Percentiles rank a stretch among this genome's conserved stretches.
Evolutionary conservation across 2,797 vertebrate species (phyloP).

Genomic region (Sitta carolinensis): DNA sequence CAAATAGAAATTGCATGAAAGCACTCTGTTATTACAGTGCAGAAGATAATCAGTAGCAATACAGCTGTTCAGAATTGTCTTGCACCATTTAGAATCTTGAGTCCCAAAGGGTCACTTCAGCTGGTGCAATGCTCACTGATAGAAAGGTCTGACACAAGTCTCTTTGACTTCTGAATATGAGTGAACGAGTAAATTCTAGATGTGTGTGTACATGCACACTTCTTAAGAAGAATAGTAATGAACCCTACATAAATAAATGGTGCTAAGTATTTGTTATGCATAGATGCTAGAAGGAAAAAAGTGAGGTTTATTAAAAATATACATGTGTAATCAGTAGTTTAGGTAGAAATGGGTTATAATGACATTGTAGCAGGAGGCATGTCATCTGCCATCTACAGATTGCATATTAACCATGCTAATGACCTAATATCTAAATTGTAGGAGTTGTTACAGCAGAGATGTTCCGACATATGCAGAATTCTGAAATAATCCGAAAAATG

Average conservation of each 20-base stretch:
- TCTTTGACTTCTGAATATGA: not conserved
- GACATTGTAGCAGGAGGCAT: not conserved
- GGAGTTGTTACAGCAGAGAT: constrained; percentile 97
- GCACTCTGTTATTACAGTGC: not conserved
- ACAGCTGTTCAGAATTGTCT: not conserved
- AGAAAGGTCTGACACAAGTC: not conserved
- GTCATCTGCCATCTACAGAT: not conserved
- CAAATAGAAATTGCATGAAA: not conserved
- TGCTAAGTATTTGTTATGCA: not conserved
- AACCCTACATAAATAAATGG: accelerated
- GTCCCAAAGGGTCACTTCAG: not conserved
- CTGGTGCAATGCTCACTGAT: not conserved
- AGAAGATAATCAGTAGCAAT: not conserved
- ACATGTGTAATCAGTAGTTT: not conserved
- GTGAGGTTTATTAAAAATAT: not conserved
- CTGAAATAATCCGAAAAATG: constrained; percentile 99
- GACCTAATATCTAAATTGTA: constrained; percentile 69
- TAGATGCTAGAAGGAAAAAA: not conserved
- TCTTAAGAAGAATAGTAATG: not conserved
- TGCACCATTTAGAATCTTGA: not conserved
- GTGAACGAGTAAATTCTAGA: not conserved
- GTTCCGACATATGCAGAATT: constrained; percentile 99
- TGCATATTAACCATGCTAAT: constrained; percentile 8
- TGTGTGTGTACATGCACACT: not conserved
- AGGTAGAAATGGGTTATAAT: not conserved